Percentiles rank a stretch among this genome's conserved stretches.
These are phyloP conservation scores for Taxidea taxus DNA, from an alignment of 2,113 vertebrate genomes.

Conservation along the genomic window DNA sequence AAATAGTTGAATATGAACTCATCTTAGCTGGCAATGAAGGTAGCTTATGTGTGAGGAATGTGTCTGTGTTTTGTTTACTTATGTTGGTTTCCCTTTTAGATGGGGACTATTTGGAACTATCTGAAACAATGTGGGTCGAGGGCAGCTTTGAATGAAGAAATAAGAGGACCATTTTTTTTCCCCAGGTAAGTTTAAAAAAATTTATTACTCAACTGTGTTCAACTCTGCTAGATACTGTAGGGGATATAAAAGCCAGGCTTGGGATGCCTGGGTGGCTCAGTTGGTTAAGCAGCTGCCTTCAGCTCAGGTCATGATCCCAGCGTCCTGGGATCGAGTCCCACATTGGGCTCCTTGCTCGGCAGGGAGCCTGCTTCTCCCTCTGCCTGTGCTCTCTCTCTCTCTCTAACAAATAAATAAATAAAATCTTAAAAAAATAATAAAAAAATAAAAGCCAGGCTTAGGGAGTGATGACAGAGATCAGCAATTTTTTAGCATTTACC, in stretches of 20 bases:
- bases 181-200: background rate
- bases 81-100: background rate
- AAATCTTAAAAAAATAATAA: too few species aligned
- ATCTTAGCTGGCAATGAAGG: background rate
- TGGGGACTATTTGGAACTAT: background rate
- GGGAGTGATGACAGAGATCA: background rate
- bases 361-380: too few species aligned
- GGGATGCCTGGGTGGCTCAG: too few species aligned
- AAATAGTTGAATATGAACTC: background rate
- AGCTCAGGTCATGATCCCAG: too few species aligned
- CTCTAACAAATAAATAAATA: too few species aligned
- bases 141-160: background rate
- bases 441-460: background rate
- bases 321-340: too few species aligned
- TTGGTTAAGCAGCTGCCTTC: too few species aligned
- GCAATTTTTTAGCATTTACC: background rate
- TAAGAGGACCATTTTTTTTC: background rate
- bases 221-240: background rate
- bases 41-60: background rate
- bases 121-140: background rate
- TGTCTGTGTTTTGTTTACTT: background rate
- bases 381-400: too few species aligned
- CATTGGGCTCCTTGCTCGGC: too few species aligned
- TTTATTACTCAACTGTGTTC: background rate
- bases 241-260: background rate